Evolutionary conservation across 2,888 invertebrate genomes (phyloP).

Genomic region (Odontomyia ornata): DNA sequence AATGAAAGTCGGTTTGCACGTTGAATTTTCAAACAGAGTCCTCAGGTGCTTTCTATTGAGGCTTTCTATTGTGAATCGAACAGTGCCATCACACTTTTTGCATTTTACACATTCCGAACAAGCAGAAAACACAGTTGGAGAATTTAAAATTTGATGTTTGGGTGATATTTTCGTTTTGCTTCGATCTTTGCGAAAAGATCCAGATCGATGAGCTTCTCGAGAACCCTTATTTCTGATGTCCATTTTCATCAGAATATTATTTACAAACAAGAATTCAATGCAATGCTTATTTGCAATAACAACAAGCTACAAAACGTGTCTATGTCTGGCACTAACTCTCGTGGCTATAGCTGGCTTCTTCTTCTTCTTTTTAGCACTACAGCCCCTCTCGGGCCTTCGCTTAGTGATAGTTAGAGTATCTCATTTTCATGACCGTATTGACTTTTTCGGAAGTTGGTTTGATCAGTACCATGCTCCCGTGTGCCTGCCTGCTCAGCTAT

Average conservation of each 20-base stretch:
- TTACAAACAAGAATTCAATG: background rate
- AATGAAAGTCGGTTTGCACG: too few species aligned
- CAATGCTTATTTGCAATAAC: background rate
- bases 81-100: background rate
- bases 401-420: too few species aligned
- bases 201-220: slow-evolving; percentile 2
- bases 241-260: too few species aligned
- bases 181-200: slow-evolving; percentile 5
- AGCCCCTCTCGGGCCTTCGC: too few species aligned
- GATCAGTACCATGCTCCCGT: background rate
- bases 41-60: too few species aligned
- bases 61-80: too few species aligned
- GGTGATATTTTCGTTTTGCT: background rate
- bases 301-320: background rate
- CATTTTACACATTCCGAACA: background rate
- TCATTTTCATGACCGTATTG: too few species aligned
- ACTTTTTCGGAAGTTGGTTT: too few species aligned
- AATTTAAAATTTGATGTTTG: background rate
- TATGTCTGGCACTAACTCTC: background rate
- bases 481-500: background rate
- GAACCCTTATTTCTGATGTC: background rate
- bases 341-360: background rate
- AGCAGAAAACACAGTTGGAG: slow-evolving; percentile 5
- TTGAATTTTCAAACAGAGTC: too few species aligned
- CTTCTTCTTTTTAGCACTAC: too few species aligned